These are phyloP conservation scores for Deilephila elpenor DNA, from an alignment of 2,888 invertebrate species.

Conservation along the genomic window DNA sequence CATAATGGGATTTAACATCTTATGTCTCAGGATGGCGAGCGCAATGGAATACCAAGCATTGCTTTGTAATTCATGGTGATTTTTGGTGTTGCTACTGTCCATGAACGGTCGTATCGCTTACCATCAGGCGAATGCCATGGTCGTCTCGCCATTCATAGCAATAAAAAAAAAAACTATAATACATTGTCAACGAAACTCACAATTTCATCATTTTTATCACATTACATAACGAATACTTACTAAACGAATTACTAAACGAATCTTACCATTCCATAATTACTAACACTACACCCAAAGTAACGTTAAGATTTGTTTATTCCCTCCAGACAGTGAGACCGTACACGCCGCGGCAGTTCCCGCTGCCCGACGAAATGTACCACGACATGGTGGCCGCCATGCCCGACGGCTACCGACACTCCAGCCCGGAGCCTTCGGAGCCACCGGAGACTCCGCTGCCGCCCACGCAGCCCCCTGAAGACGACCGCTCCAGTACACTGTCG, in stretches of 20 bases:
- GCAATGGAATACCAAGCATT: too few species aligned
- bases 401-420: constrained; percentile 79
- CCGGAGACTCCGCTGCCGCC: constrained; percentile 28
- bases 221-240: too few species aligned
- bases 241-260: not conserved
- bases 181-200: not conserved
- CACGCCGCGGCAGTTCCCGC: constrained; percentile 90
- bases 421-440: constrained; percentile 38
- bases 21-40: too few species aligned
- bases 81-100: too few species aligned
- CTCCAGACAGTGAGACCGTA: constrained; percentile 88
- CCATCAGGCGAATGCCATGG: too few species aligned
- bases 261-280: constrained; percentile 8
- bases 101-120: too few species aligned
- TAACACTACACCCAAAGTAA: constrained; percentile 29
- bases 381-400: constrained; percentile 89
- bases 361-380: constrained; percentile 88
- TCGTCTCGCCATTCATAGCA: too few species aligned
- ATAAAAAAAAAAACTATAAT: too few species aligned
- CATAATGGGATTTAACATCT: too few species aligned
- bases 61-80: too few species aligned
- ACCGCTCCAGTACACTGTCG: constrained; percentile 64
- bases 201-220: not conserved
- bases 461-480: constrained; percentile 31
- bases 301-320: constrained; percentile 33